Percentiles rank a stretch among this genome's conserved stretches.
These are phyloP conservation scores for Tenthredo notha DNA, from an alignment of 2,888 invertebrate genomes.

Conservation along the genomic window DNA sequence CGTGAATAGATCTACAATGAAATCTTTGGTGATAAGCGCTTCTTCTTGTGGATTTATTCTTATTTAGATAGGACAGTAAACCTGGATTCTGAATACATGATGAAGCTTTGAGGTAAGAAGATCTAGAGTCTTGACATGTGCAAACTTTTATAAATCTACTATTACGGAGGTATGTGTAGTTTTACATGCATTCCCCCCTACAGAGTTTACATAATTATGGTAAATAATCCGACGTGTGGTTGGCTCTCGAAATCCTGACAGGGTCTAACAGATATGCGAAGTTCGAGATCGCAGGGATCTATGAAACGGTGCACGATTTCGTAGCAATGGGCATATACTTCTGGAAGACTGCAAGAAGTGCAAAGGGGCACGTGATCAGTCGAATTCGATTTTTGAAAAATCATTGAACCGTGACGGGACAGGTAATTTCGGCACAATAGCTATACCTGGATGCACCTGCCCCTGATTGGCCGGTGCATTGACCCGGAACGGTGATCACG, in stretches of 20 bases:
- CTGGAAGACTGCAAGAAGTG: background rate
- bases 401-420: background rate
- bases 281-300: no score
- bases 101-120: background rate
- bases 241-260: background rate
- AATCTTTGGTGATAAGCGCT: background rate
- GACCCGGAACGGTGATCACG: conserved; percentile 35
- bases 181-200: background rate
- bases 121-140: background rate
- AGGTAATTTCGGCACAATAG: background rate
- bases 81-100: background rate
- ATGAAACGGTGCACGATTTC: background rate
- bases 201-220: background rate
- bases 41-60: background rate
- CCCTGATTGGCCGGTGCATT: conserved; percentile 18
- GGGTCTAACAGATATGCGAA: background rate
- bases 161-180: background rate
- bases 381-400: background rate
- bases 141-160: background rate
- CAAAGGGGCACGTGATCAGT: background rate
- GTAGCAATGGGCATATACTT: background rate
- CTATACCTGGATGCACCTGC: background rate
- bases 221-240: background rate
- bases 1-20: background rate
- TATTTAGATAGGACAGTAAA: background rate